Evolutionary conservation across 64 coral and sea anemone genomes (phyloP).

Genomic region (Platygyra sinensis): DNA sequence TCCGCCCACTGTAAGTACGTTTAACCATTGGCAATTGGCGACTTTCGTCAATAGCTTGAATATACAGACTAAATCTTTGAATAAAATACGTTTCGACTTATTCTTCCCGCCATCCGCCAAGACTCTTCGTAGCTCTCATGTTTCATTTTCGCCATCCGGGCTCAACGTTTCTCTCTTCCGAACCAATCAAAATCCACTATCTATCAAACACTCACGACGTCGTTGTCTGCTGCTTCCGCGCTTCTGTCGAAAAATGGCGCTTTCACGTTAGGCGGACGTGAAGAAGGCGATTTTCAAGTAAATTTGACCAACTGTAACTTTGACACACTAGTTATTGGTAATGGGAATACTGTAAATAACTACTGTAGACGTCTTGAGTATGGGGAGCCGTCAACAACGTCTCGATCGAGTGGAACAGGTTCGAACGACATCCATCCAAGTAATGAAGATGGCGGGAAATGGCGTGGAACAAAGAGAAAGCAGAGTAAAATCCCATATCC

Average conservation of each 20-base stretch:
- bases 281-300: background rate
- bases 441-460: background rate
- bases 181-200: background rate
- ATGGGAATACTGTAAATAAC: background rate
- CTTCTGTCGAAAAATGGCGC: background rate
- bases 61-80: too few species aligned
- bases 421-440: background rate
- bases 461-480: background rate
- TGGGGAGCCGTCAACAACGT: background rate
- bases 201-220: background rate
- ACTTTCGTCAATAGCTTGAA: too few species aligned
- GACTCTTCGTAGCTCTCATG: too few species aligned
- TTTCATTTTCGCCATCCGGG: background rate
- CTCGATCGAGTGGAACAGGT: background rate
- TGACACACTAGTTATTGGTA: background rate
- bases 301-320: conserved; percentile 2
- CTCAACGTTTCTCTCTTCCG: background rate
- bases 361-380: background rate
- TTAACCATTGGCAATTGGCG: too few species aligned
- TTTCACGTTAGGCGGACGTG: background rate
- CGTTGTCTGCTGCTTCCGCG: background rate
- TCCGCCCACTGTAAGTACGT: too few species aligned
- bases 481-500: background rate
- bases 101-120: too few species aligned
- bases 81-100: too few species aligned